phyloP scores from a whole-genome alignment of 2,888 invertebrate genomes.

The Drosophila parthenogenetica region DNA sequence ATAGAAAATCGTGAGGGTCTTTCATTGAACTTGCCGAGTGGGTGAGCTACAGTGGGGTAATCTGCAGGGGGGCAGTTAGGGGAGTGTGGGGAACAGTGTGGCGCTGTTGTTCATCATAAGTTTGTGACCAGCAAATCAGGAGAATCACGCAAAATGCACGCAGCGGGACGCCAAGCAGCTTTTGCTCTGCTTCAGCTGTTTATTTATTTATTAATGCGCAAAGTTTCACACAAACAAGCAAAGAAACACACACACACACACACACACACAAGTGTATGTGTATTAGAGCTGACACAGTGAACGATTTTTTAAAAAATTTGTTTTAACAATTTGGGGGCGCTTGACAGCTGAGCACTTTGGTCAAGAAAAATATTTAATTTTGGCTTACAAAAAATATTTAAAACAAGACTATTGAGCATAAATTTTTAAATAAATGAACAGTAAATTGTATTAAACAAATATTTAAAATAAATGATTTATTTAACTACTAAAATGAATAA shows the following conservation, averaged over 20 bases:
- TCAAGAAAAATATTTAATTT: too few relatives aligned
- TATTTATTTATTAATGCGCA: slow-evolving; percentile 69
- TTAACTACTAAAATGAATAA: neutral
- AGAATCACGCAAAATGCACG: slow-evolving; percentile 66
- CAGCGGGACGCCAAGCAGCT: slow-evolving; percentile 20
- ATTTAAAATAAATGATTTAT: neutral
- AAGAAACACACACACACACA: slow-evolving; percentile 14
- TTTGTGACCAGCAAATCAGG: slow-evolving; percentile 51
- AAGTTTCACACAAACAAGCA: slow-evolving; percentile 33
- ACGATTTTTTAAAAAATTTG: too few relatives aligned
- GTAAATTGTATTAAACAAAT: neutral
- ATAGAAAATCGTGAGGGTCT: slow-evolving; percentile 58
- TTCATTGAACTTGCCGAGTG: neutral
- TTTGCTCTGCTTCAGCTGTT: slow-evolving; percentile 30
- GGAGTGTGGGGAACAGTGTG: neutral
- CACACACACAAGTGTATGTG: neutral
- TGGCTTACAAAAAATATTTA: too few relatives aligned
- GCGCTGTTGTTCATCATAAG: slow-evolving; percentile 54
- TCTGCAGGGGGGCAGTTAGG: neutral
- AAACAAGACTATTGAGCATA: too few relatives aligned
- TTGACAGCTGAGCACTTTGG: too few relatives aligned
- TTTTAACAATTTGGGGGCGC: too few relatives aligned
- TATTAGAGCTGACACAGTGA: too few relatives aligned
- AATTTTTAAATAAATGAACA: too few relatives aligned
- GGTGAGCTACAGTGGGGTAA: too few relatives aligned